phyloP scores from a whole-genome alignment of 2,797 vertebrate genomes.

The Lerista edwardsae region DNA sequence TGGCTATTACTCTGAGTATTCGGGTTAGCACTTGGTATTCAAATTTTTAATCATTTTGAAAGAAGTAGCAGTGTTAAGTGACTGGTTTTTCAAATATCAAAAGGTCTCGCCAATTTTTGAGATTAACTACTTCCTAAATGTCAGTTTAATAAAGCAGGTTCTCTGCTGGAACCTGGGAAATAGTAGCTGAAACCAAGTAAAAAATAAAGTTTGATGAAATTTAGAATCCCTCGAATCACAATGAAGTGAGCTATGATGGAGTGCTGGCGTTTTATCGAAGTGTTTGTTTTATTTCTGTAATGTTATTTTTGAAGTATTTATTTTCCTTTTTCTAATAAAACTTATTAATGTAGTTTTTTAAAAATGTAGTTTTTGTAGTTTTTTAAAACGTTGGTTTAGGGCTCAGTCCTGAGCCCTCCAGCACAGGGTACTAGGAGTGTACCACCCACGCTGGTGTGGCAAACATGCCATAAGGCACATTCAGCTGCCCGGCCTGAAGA shows the following conservation, averaged over 20 bases:
- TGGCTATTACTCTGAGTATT: conserved; percentile 30
- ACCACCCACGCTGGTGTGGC: too few species aligned
- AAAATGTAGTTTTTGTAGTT: too few species aligned
- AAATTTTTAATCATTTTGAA: conserved; percentile 13
- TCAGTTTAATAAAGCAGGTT: conserved; percentile 68
- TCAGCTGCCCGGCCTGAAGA: too few species aligned
- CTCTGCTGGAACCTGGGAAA: conserved; percentile 44
- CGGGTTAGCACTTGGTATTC: conserved; percentile 20
- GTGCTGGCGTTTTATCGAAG: not conserved
- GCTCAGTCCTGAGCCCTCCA: too few species aligned
- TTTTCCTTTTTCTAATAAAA: not conserved
- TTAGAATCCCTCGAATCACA: conserved; percentile 28
- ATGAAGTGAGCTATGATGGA: not conserved
- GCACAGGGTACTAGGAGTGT: too few species aligned
- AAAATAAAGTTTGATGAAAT: conserved; percentile 61
- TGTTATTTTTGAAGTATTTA: too few species aligned
- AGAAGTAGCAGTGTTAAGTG: conserved; percentile 12
- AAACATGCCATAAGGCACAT: too few species aligned
- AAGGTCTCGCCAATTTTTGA: conserved; percentile 66
- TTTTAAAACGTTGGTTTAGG: too few species aligned
- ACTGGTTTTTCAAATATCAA: conserved; percentile 63
- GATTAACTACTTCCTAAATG: conserved; percentile 70
- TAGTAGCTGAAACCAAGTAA: conserved; percentile 50
- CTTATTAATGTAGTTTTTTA: too few species aligned
- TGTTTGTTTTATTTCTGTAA: not conserved